Base-by-base conservation (phyloP, 2,797 vertebrate genomes). In the Danio tinwini region DNA sequence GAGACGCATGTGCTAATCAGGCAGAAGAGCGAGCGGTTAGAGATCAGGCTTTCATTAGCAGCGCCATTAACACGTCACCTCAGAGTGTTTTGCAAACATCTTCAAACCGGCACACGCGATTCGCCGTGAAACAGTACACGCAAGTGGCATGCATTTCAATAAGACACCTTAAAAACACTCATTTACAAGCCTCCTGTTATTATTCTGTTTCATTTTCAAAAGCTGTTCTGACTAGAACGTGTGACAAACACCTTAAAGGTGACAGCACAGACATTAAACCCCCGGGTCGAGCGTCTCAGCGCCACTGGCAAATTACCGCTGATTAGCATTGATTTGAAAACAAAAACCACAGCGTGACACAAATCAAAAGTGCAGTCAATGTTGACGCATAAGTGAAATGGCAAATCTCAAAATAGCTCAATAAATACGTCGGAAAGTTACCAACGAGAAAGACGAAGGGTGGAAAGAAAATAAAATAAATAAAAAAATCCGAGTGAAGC, bases 241-340 rank as follows among this genome's bases (percentile, higher is more conserved):
- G 74, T 77, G 53, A 50, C 47, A 44, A 64, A 50, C 49, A 64
- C 29, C 42, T 68, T 72, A 75, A 62, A 85, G 77, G 82, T 83
- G 74, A 86, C 77, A 80, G 75, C 53, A 65, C 70, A 69, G 71
- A 72, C 72, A 81, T 82, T 58, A 75, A 74, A 85, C 53, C 67
- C 72, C 53, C 53, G 80, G 71, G 77, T 71, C 81, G 14, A 85
- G 83, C 67, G 67, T 74, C 21, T 58, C 84, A 86, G 70, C 77
- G 85, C 64, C 70, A 85, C 69, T 40, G 37, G 47, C 13, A 77
- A 84, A 88, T 85, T 87, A 87, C 56, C 82, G 72, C 84, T 90
- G 85, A 91, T 91, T 91, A 87, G 88, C 92, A 84, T 82, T 84
- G 85, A 91, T 88, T 91, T 67, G 84, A 80, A 92, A 88, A 88